Evolutionary conservation across 64 coral and sea anemone species (phyloP).

Genomic region (Stylophora pistillata): DNA sequence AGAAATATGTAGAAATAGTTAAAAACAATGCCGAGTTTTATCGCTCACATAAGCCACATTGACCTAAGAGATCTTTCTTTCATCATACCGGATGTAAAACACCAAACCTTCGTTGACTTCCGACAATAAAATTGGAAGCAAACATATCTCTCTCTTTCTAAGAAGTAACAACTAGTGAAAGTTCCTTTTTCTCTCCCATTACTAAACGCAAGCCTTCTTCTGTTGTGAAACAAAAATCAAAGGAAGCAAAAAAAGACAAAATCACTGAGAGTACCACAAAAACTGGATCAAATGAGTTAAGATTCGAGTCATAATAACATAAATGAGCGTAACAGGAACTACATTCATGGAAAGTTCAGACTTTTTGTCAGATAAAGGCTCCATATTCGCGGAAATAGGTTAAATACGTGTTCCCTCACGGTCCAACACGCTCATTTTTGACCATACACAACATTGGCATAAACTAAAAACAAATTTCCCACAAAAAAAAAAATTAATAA

Average conservation of each 20-base stretch:
- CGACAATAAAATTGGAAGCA: background rate
- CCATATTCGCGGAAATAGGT: too few species aligned
- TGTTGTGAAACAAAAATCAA: background rate
- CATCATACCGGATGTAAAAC: background rate
- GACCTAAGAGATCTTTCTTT: background rate
- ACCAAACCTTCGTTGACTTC: background rate
- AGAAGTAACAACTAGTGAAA: background rate
- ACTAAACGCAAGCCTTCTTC: background rate
- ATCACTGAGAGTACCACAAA: background rate
- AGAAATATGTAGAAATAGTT: background rate
- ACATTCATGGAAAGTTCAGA: background rate
- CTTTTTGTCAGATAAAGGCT: background rate
- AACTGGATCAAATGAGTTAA: background rate
- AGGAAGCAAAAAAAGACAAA: background rate
- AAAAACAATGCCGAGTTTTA: background rate
- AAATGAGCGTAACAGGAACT: background rate
- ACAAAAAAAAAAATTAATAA: too few species aligned
- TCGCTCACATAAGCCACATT: slow-evolving; percentile 12
- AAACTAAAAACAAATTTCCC: too few species aligned
- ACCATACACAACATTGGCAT: too few species aligned
- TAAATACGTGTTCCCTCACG: too few species aligned
- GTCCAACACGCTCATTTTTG: too few species aligned
- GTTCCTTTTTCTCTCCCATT: background rate
- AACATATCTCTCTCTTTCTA: background rate
- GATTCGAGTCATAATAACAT: background rate